A percentile compares a stretch with the other conserved stretches of the same genome.
phyloP scores from a whole-genome alignment of 2,797 vertebrate species.

The Channa striata region DNA sequence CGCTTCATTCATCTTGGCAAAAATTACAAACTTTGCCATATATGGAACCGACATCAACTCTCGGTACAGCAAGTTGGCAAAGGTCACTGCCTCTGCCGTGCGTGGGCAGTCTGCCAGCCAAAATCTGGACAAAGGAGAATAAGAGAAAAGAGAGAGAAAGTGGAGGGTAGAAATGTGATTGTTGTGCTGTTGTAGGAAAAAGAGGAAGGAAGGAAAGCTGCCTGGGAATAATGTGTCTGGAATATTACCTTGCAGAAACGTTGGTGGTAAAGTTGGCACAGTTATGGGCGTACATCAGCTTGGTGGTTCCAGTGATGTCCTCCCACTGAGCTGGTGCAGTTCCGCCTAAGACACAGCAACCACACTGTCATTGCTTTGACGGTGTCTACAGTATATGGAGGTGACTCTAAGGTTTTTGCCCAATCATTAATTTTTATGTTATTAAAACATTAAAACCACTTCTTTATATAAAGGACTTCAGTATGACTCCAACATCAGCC shows the following conservation, averaged over 20 bases:
- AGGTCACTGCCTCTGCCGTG: conserved; percentile 95
- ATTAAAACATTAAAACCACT: too few species aligned
- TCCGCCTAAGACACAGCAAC: conserved; percentile 87
- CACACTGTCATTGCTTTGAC: conserved; percentile 35
- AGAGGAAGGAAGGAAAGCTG: background rate
- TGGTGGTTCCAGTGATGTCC: conserved; percentile 98
- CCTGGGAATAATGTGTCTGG: background rate
- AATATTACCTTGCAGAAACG: conserved; percentile 94
- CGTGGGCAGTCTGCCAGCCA: conserved; percentile 98
- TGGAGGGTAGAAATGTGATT: background rate
- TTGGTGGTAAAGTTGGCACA: conserved; percentile 99
- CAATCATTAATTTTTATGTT: too few species aligned
- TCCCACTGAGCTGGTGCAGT: conserved; percentile 98
- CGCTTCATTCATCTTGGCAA: conserved; percentile 96
- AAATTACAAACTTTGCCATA: conserved; percentile 99
- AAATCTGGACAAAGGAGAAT: conserved; percentile 84
- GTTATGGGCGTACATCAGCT: conserved; percentile 93
- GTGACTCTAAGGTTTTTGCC: too few species aligned
- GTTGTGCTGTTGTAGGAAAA: background rate
- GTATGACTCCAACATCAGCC: too few species aligned
- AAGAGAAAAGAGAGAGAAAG: background rate
- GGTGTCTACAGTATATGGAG: too few species aligned
- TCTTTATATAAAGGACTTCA: too few species aligned
- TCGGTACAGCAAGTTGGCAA: conserved; percentile 93
- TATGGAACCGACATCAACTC: conserved; percentile 95